phyloP scores from a whole-genome alignment of 1,140 invertebrate species.

The Lasioglossum baleicum region DNA sequence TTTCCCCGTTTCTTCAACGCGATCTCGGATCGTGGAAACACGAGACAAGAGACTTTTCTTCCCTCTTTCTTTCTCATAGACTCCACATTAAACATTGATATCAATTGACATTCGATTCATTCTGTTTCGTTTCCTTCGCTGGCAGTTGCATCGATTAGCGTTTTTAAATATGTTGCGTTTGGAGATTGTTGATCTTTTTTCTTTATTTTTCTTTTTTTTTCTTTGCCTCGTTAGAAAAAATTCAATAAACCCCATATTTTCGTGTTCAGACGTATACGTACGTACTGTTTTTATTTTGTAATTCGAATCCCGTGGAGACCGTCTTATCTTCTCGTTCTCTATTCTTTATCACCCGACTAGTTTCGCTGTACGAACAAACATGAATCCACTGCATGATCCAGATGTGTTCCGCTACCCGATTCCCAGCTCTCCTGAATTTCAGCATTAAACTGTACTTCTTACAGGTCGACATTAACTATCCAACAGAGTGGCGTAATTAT shows the following conservation, averaged over 20 bases:
- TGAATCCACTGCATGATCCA: slow-evolving; percentile 52
- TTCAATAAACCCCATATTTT: neutral
- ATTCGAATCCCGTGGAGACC: neutral
- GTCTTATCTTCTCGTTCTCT: neutral
- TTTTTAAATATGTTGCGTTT: slow-evolving; percentile 14
- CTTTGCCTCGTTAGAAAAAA: neutral
- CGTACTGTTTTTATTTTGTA: slow-evolving; percentile 13
- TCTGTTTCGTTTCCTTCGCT: neutral
- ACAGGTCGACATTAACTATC: slow-evolving; percentile 74
- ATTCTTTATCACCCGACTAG: neutral
- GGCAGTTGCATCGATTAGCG: neutral
- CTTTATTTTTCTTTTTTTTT: neutral
- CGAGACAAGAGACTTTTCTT: neutral
- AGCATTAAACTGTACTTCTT: slow-evolving; percentile 78
- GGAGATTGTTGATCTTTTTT: neutral
- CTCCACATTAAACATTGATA: neutral
- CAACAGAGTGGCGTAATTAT: slow-evolving; percentile 59
- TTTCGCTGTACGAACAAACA: slow-evolving; percentile 17
- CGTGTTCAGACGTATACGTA: neutral
- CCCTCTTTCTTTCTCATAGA: slow-evolving; percentile 16
- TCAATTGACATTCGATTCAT: neutral
- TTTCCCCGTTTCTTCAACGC: slow-evolving; percentile 2
- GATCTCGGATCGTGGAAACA: neutral
- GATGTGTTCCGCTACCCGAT: slow-evolving; percentile 24
- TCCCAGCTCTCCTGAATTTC: slow-evolving; percentile 59